These are phyloP conservation scores for Acleris sparsana DNA, from an alignment of 2,888 invertebrate species.

Conservation along the genomic window DNA sequence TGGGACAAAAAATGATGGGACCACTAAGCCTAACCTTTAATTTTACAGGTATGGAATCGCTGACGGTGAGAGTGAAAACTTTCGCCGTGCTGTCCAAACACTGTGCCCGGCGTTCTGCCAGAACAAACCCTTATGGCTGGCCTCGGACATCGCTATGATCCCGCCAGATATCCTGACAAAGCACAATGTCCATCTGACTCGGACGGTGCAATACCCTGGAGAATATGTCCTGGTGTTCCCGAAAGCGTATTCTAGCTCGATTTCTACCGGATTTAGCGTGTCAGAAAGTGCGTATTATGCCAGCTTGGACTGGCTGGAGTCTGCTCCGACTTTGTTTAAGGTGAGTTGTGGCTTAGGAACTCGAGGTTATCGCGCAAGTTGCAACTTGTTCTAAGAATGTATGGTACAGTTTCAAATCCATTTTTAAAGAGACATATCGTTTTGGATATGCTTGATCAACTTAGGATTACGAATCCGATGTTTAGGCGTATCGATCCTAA, in stretches of 20 bases:
- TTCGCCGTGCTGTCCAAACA: slow-evolving; percentile 89
- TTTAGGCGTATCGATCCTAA: too few species aligned
- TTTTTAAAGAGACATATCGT: too few species aligned
- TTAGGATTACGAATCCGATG: too few species aligned
- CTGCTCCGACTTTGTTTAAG: slow-evolving; percentile 88
- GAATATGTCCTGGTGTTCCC: slow-evolving; percentile 96
- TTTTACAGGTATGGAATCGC: slow-evolving; percentile 89
- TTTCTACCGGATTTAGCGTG: slow-evolving; percentile 94
- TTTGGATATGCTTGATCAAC: too few species aligned
- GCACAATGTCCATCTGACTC: slow-evolving; percentile 90
- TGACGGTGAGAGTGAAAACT: slow-evolving; percentile 88
- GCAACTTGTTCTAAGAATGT: too few species aligned
- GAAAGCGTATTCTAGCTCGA: slow-evolving; percentile 91
- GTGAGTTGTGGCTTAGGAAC: too few species aligned
- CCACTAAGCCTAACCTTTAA: not conserved
- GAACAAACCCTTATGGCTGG: slow-evolving; percentile 93
- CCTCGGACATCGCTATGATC: slow-evolving; percentile 96
- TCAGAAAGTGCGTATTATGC: slow-evolving; percentile 97
- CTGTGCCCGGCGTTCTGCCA: slow-evolving; percentile 92
- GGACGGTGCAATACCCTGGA: slow-evolving; percentile 92
- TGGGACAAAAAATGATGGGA: not conserved
- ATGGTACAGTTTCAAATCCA: too few species aligned
- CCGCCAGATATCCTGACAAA: slow-evolving; percentile 91
- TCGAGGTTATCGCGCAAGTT: too few species aligned
- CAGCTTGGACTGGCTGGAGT: slow-evolving; percentile 89